Conservation (phyloP, 2,113 vertebrate species). For the Equus przewalskii region DNA sequence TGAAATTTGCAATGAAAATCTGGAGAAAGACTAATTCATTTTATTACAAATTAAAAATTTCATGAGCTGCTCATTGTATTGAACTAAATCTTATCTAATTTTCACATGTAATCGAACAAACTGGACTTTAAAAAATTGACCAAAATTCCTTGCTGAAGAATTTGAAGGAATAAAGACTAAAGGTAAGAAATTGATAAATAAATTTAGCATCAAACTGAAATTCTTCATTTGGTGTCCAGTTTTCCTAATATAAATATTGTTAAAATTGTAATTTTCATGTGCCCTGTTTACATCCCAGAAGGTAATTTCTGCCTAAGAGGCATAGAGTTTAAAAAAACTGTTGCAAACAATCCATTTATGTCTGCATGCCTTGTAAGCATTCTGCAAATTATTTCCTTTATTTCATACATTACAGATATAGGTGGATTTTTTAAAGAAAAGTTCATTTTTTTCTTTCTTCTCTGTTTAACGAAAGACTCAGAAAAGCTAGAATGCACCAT, state of each 20-base stretch:
- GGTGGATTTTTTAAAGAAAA: background rate
- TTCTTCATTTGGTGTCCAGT: background rate
- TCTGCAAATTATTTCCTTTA: background rate
- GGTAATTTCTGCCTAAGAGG: background rate
- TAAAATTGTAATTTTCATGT: background rate
- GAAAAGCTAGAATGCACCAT: background rate
- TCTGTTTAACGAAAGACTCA: constrained; percentile 6
- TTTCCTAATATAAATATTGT: constrained; percentile 21
- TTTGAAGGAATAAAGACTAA: background rate
- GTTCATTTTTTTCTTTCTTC: background rate
- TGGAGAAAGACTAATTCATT: background rate
- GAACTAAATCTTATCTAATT: constrained; percentile 39
- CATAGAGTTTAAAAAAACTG: background rate
- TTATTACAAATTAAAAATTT: constrained; percentile 57
- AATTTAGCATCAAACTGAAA: background rate
- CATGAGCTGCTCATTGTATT: background rate
- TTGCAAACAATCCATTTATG: background rate
- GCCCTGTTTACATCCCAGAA: background rate
- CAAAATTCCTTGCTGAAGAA: background rate
- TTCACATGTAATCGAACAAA: background rate
- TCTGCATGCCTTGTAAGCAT: background rate
- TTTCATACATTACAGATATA: background rate
- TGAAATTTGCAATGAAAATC: constrained; percentile 26
- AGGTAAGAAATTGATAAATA: background rate
- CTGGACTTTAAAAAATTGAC: constrained; percentile 28